phyloP scores from a whole-genome alignment of 2,797 vertebrate species.

The Pitangus sulphuratus region DNA sequence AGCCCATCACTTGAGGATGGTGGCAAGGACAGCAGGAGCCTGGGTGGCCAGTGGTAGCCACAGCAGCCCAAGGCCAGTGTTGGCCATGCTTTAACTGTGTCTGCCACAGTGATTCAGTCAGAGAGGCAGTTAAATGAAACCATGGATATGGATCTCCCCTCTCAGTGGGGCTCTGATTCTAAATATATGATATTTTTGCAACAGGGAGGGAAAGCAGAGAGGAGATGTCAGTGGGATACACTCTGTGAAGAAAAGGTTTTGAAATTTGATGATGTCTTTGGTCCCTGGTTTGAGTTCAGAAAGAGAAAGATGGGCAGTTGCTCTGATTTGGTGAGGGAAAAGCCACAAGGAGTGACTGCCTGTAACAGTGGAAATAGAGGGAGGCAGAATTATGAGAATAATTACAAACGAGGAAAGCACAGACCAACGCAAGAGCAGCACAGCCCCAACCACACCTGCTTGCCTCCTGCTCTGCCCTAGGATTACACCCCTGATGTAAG shows the following conservation, averaged over 20 bases:
- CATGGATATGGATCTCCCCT: rapidly evolving
- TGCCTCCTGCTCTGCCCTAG: not conserved
- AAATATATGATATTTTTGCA: not conserved
- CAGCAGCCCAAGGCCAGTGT: rapidly evolving
- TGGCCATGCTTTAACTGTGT: rapidly evolving
- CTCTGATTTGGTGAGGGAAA: not conserved
- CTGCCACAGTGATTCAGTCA: not conserved
- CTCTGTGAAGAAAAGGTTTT: not conserved
- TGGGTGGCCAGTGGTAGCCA: not conserved
- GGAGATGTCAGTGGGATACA: not conserved
- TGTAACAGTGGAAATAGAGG: not conserved
- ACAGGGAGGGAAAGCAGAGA: not conserved
- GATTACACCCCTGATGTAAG: not conserved
- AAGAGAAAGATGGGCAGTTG: not conserved
- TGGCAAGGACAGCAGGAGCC: rapidly evolving
- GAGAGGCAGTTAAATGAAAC: not conserved
- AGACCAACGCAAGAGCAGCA: not conserved
- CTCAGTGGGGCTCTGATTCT: not conserved
- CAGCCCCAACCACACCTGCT: not conserved
- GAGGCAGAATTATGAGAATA: not conserved
- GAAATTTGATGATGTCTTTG: not conserved
- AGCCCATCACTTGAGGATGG: rapidly evolving
- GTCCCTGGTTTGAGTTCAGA: not conserved
- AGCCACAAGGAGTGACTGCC: not conserved
- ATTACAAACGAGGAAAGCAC: not conserved